Evolutionary conservation across 1,140 invertebrate species (phyloP), one percentile per base, ranked within the genome.

Genomic region (Radopholus similis): DNA sequence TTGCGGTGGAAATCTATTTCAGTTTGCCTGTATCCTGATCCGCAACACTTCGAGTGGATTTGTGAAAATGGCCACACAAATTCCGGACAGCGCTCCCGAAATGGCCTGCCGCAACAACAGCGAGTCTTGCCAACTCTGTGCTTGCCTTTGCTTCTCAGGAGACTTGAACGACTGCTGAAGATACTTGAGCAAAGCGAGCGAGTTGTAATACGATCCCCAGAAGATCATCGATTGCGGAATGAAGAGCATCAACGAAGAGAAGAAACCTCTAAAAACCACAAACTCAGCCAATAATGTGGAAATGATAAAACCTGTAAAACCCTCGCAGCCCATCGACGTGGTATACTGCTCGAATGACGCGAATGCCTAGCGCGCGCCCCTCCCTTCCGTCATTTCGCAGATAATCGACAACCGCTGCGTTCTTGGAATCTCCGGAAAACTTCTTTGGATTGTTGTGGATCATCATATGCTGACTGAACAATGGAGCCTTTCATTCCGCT

Each of bases 401-500:
- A 32, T 23, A 42, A 21, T 75, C 60, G 5, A 78, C 26, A 6
- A 75, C 62, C 4, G 42, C 64, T 26, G 67, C 57, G 18, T 78
- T 77, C 38, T 58, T 37, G 18, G 37, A 15, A 11, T 11, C 58
- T 44, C 73, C 73, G 28, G 64, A 38, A 55, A 75, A 75, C 11
- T 37, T 28, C 3, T 28, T 53, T 5, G 73, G 74, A 30, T 78
- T 77, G 21, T 77, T 77, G 26, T 75, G 42, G 34, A 75, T 56
- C 73, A 75, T 75, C 73, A 75, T 76, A 37, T 74, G 49, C 21
- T 44, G 49, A 35, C 53, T 35, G 51, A 68, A 74, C 64, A 57
- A 72, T 76, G 21, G 70, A 71, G 53, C 72, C 59, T 72, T 97
- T 89, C 93, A 94, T 79, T 97, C 94, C 77, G 32, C 63, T 40